A percentile compares a stretch with the other conserved stretches of the same genome.
Evolutionary conservation across 2,113 vertebrate genomes (phyloP).

Genomic region (Lathamus discolor): DNA sequence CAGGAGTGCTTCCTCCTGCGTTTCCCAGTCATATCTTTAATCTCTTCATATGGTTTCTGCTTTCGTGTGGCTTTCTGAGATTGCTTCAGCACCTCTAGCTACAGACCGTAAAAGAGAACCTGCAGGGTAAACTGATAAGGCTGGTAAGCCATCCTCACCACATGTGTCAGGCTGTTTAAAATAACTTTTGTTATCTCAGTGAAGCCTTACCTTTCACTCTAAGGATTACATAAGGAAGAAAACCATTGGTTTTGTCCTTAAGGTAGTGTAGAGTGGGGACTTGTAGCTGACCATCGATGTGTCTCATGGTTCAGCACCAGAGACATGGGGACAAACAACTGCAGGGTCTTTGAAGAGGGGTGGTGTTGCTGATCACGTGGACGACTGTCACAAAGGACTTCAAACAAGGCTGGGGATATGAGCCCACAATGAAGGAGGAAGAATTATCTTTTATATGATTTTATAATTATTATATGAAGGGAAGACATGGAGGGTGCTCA

Average conservation of each 20-base stretch:
- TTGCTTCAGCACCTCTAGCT: background rate
- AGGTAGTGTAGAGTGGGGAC: background rate
- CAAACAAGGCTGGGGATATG: background rate
- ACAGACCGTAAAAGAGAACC: background rate
- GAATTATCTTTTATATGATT: background rate
- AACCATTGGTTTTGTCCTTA: background rate
- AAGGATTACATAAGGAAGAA: background rate
- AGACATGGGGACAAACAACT: accelerated
- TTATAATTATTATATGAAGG: background rate
- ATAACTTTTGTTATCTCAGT: background rate
- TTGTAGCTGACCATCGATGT: background rate
- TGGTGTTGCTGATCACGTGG: background rate
- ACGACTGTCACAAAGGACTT: background rate
- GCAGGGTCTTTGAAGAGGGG: background rate
- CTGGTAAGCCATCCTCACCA: background rate
- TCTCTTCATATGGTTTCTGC: slow-evolving; percentile 4
- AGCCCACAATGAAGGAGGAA: background rate
- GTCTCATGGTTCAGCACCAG: accelerated
- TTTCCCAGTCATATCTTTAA: background rate
- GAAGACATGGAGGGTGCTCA: accelerated
- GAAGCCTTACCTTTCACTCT: background rate
- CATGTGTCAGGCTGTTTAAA: background rate
- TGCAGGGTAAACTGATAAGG: background rate
- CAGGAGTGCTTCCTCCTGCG: background rate
- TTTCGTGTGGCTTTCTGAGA: background rate